These are phyloP conservation scores for Napeogenes sylphis DNA, from an alignment of 2,888 invertebrate genomes.

Conservation along the genomic window DNA sequence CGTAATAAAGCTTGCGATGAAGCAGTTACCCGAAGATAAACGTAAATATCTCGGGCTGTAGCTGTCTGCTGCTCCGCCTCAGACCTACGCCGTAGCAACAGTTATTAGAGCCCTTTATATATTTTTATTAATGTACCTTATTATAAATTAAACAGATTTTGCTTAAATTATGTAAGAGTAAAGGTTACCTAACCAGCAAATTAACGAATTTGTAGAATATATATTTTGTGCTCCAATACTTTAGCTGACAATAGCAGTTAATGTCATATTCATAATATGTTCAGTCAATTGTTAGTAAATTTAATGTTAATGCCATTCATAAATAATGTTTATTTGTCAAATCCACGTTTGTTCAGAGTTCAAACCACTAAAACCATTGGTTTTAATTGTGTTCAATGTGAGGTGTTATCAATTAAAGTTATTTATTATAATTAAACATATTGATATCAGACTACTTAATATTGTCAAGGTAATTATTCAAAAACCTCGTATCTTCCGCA, in stretches of 20 bases:
- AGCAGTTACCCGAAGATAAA: slow-evolving; percentile 77
- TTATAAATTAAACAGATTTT: slow-evolving; percentile 32
- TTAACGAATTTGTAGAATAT: neutral
- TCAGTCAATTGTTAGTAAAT: slow-evolving; percentile 6
- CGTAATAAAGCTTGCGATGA: slow-evolving; percentile 78
- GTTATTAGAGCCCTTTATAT: slow-evolving; percentile 37
- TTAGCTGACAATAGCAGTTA: slow-evolving; percentile 4
- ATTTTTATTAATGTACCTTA: slow-evolving; percentile 38
- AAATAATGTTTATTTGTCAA: slow-evolving; percentile 1
- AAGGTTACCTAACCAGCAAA: neutral
- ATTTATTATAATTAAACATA: neutral
- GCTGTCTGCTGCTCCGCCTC: slow-evolving; percentile 54
- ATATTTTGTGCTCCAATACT: neutral
- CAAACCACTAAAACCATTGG: neutral
- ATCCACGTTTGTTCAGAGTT: neutral
- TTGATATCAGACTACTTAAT: neutral
- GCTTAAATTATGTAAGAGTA: neutral
- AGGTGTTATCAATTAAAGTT: no score
- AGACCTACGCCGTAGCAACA: slow-evolving; percentile 37
- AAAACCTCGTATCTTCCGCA: slow-evolving; percentile 11
- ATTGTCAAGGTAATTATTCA: neutral
- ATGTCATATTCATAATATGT: slow-evolving; percentile 5
- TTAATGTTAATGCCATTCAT: slow-evolving; percentile 7
- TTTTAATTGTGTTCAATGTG: no score
- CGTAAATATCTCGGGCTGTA: slow-evolving; percentile 73